Evolutionary conservation across 30 jellyfish, hydroid and myxozoan genomes (phyloP), one percentile per base, ranked within the genome.

Genomic region (Turritopsis dohrnii): DNA sequence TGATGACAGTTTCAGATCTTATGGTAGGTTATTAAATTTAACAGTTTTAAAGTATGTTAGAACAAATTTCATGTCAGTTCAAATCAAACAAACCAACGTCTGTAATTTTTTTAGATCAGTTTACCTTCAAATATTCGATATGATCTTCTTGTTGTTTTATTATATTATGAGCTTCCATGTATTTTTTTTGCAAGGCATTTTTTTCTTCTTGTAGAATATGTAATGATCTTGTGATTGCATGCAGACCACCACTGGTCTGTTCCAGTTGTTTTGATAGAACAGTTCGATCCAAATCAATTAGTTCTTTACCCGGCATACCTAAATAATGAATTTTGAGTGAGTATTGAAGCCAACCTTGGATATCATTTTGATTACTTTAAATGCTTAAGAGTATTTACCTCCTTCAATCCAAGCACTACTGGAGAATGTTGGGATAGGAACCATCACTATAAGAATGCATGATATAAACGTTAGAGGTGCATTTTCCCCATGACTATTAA

Each of bases 211-310:
- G 84, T 21, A 77, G 65, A 65, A 79, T 93, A 82, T 71, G 83
- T 75, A 81, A 96, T 18, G 81, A 24, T 31, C 71, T 81, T 16
- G 95, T 71, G 87, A 93, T 54, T 75, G 75, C 25, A 66, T 88
- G 95, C 30, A 88, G 60, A 71, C 86, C 96, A 21, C 80, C 60
- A 18, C 93, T 80, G 41, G 94, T 85, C 60, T 84, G 94, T 41
- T 93, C 96, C 79, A 93, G 77, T 53, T 93, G 96, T 7, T 71
- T 75, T 26, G 98, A 90, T 28, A 93, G 77, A 31, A 77, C 83
- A 52, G 84, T 89, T 18, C 98, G 95, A 52, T 93, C 98, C 53
- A 85, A 93, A 54, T 93, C 98, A 52, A 93, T 28, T 83, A 83
- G 65, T 26, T 93, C 98, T 65, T 88, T 93, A 29, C 80, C 96